Conservation (phyloP, 2,888 invertebrate genomes). For the Sesia bembeciformis region DNA sequence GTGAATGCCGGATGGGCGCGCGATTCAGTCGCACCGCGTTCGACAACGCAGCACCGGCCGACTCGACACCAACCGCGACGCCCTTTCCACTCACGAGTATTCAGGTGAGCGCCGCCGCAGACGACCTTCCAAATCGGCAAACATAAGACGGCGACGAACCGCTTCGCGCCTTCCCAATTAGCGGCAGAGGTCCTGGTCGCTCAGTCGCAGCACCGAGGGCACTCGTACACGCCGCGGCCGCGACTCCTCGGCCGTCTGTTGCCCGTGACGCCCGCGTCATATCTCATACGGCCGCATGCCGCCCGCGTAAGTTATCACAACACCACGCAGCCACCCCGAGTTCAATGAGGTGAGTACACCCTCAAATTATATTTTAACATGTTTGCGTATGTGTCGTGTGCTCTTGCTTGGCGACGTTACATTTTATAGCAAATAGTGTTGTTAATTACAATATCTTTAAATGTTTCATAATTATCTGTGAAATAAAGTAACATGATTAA, state of each 20-base stretch:
- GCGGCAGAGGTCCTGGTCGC: slow-evolving; percentile 6
- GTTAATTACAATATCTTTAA: too few species aligned
- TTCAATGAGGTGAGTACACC: slow-evolving; percentile 44
- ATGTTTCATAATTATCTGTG: too few species aligned
- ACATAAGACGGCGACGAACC: neutral
- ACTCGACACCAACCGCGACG: slow-evolving; percentile 12
- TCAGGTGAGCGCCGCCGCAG: slow-evolving; percentile 29
- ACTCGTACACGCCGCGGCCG: slow-evolving; percentile 10
- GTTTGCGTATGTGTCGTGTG: too few species aligned
- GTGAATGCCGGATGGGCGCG: slow-evolving; percentile 43
- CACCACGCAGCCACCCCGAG: slow-evolving; percentile 18
- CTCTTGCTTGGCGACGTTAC: slow-evolving; percentile 19
- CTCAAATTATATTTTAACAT: too few species aligned
- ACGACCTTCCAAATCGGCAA: slow-evolving; percentile 8
- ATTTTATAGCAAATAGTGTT: too few species aligned
- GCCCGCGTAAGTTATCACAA: slow-evolving; percentile 25
- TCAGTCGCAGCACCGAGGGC: slow-evolving; percentile 21
- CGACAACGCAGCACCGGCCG: slow-evolving; percentile 32
- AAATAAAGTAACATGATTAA: too few species aligned
- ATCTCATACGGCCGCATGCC: slow-evolving; percentile 18
- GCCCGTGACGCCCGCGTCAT: slow-evolving; percentile 22
- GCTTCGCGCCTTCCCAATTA: slow-evolving; percentile 17
- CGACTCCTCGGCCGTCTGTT: slow-evolving; percentile 19
- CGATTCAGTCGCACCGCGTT: slow-evolving; percentile 56
- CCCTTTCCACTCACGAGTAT: slow-evolving; percentile 4